Base-by-base conservation (phyloP, 2,797 vertebrate species). In the Pteropus rufus region DNA sequence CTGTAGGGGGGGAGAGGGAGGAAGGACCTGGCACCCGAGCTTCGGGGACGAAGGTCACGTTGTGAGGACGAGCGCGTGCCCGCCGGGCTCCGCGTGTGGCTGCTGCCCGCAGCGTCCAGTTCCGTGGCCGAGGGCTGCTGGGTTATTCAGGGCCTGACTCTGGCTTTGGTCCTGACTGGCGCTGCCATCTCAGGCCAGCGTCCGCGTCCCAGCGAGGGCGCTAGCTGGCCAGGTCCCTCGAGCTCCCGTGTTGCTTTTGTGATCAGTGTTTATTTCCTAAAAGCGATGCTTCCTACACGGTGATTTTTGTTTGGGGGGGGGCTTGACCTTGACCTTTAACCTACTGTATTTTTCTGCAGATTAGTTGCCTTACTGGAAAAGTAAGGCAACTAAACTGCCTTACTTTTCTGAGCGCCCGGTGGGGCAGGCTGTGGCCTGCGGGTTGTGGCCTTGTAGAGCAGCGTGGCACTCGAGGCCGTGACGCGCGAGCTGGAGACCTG, bases 381-480 rank as follows among this genome's bases (percentile, higher is more conserved):
- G 34, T 34, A 3, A 34, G 34, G 18, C 34, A 23, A 23, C 29
- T 52, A 10, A 64, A 24, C 70, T 65, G 23, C 62, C 44, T 4
- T 54, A 31, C 41, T 31, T 29, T 16, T 58, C 54, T 44, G 15
- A n/a, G 44, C 18, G 26, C 14, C 1, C 1, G 3, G 26, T 15
- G 15, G 69, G 62, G 69, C 15, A 34, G 10, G 72, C 23, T 23
- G 4, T 3, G 60, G n/a, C 65, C 65, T 26, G 31, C 14, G 52
- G 24, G 15, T 26, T 44, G 60, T 46, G 52, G 18, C 44, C 44
- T 12, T 79, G 12, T 12, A 29, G 77, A 62, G 41, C 70, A 2
- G 2, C 6, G 2, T 39, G 19, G 49, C 5, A 12, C 75, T 12
- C 2, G 0, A 69, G 46, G 52, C 29, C 18, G 0, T 18, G 58